Base-by-base conservation (phyloP, 2,888 invertebrate genomes). In the Sturmia bella region DNA sequence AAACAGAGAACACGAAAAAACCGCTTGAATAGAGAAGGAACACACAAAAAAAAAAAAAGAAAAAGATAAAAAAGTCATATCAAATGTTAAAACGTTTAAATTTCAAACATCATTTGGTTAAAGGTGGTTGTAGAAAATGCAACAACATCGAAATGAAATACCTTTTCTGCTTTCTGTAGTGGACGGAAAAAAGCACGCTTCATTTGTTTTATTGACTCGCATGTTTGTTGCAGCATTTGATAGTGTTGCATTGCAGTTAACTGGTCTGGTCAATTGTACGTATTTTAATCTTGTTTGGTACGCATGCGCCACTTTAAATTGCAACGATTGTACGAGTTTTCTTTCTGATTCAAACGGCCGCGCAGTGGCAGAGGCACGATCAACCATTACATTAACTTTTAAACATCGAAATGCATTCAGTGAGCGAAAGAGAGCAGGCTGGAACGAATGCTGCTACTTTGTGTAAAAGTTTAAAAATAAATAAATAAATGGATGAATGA, bases 121-220 rank as follows among this genome's bases (percentile, higher is more conserved):
- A 73, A 77, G 72, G 66, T 81, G 72, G 70, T 70, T 64, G 57
- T 48, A 32, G 15, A 50, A 63, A 80, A 70, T 59, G 52, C 59
- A 75, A 59, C 39, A 69, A 48, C 17, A 57, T 21, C 7, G 56
- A 50, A 39, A 54, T 19, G 27, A 21, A 7, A 56, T 27, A 56
- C 7, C 17, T 24, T 5, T 17, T 32, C 5, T 15, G 15, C 27
- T 27, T 2, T 3, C 27, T 45, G 3, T 45, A 41, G 52, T 13
- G 57, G 66, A 59, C 12, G 52, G 21, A 73, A 69, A 73, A 73
- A 72, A 70, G 41, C 69, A 82, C 70, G 82, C 82, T 82, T 82
- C 82, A 82, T 82, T 82, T 82, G 82, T 82, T 82, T 82, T 82
- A 82, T 82, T 74, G 78, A 75, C 78, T 82, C 37, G 59, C n/a